phyloP scores from a whole-genome alignment of 2,113 vertebrate species.

The Urocolius indicus region DNA sequence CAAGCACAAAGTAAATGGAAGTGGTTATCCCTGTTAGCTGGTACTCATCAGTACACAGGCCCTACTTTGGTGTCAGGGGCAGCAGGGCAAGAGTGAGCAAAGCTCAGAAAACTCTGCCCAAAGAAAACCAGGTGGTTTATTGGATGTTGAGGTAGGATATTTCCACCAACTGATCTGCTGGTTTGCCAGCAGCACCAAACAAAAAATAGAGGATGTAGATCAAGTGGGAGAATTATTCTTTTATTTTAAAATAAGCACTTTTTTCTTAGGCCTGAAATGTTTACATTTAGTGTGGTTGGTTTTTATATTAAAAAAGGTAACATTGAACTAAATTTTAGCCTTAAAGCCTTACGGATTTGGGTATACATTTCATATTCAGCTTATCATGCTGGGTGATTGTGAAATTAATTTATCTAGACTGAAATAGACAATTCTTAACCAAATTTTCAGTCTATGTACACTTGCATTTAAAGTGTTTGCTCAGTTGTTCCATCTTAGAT shows the following conservation, averaged over 20 bases:
- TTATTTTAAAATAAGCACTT: neutral
- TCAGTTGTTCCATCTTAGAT: neutral
- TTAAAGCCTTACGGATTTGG: neutral
- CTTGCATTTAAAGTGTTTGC: neutral
- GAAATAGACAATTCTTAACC: neutral
- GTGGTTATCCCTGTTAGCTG: neutral
- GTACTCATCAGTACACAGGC: accelerated
- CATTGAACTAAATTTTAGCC: neutral
- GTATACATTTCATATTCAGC: neutral
- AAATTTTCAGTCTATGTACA: neutral
- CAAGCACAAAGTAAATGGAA: neutral
- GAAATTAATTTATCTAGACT: neutral
- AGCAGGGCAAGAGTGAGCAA: neutral
- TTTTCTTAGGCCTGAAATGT: neutral
- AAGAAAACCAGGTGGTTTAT: neutral
- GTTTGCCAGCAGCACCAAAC: neutral
- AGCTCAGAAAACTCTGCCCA: neutral
- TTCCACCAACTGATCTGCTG: neutral
- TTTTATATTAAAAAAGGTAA: neutral
- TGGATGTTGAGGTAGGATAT: neutral
- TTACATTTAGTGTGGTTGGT: neutral
- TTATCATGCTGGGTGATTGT: neutral
- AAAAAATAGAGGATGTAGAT: neutral
- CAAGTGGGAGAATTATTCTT: neutral
- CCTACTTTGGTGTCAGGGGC: accelerated